A percentile compares a stretch with the other conserved stretches of the same genome.
Evolutionary conservation across 2,113 vertebrate genomes (phyloP).

Genomic region (Boulengeromyrus knoepffleri): DNA sequence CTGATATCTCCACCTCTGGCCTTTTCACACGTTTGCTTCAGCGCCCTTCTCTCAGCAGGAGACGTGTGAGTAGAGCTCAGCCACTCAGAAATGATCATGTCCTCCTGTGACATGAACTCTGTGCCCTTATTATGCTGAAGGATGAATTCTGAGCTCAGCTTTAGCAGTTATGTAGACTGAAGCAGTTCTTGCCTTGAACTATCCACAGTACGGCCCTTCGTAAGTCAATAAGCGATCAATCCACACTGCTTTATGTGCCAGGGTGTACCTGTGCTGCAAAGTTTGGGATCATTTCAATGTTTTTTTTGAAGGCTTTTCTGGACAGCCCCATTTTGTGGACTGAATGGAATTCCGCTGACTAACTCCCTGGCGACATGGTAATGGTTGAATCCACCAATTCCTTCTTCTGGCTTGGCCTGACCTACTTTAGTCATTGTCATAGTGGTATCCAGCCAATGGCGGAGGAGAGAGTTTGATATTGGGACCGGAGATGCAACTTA

Average conservation of each 20-base stretch:
- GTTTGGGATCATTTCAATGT: not conserved
- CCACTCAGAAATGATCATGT: not conserved
- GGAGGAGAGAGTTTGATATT: not conserved
- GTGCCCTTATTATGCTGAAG: not conserved
- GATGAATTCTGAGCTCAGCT: not conserved
- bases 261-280: not conserved
- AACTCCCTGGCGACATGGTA: not conserved
- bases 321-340: not conserved
- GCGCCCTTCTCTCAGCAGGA: not conserved
- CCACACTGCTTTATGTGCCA: not conserved
- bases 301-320: not conserved
- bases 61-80: not conserved
- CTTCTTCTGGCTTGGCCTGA: not conserved
- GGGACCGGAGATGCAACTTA: not conserved
- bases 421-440: not conserved
- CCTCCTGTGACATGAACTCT: not conserved
- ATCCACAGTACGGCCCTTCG: not conserved
- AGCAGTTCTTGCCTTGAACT: not conserved
- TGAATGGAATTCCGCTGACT: not conserved
- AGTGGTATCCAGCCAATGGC: not conserved
- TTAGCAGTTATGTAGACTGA: not conserved
- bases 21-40: not conserved
- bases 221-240: not conserved
- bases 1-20: too few relatives aligned
- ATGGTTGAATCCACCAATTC: not conserved